Evolutionary conservation across 2,797 vertebrate species (phyloP), one percentile per base, ranked within the genome.

Genomic region (Dendrocincla fuliginosa): DNA sequence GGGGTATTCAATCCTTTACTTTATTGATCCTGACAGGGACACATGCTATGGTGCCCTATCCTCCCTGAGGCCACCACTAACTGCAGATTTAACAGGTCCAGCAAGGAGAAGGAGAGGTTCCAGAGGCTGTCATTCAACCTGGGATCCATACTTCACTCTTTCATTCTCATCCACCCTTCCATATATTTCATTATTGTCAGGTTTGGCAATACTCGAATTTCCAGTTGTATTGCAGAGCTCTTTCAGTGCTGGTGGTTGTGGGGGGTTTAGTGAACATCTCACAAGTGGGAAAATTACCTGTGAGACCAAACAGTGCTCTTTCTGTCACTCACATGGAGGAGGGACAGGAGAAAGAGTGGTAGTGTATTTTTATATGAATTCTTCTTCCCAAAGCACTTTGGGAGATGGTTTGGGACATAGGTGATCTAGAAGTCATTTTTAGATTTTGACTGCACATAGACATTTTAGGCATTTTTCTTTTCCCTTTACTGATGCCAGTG

Each of bases 21-120:
- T 89, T 96, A 95, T 96, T 84, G 94, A 93, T 96, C 82, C 79
- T 97, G 95, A 84, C 93, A 94, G 93, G 85, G 94, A 95, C 89
- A 94, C 68, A 19, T 67, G 68, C 95, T 87, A 32, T 90, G 91
- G 90, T 96, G 93, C 70, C 64, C 68, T 94, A 9, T 92, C 63
- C 47, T 94, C 86, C 95, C 84, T 12, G 61, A 93, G 91, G 96
- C 94, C 41, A 50, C 56, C 68, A 67, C 73, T 95, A 89, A 87
- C 78, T 78, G 37, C 78, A 84, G 94, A 63, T 96, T 96, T 94
- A 95, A 76, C 90, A 81, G 91, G 93, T 83, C 92, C 93, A 93
- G 57, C 76, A 67, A 93, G 61, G 47, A 89, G 74, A 81, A 95
- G 57, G 46, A 92, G 73, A 93, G 42, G 44, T 93, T 91, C 74